Conservation (phyloP, 1,140 invertebrate genomes). For the Gryllus bimaculatus region DNA sequence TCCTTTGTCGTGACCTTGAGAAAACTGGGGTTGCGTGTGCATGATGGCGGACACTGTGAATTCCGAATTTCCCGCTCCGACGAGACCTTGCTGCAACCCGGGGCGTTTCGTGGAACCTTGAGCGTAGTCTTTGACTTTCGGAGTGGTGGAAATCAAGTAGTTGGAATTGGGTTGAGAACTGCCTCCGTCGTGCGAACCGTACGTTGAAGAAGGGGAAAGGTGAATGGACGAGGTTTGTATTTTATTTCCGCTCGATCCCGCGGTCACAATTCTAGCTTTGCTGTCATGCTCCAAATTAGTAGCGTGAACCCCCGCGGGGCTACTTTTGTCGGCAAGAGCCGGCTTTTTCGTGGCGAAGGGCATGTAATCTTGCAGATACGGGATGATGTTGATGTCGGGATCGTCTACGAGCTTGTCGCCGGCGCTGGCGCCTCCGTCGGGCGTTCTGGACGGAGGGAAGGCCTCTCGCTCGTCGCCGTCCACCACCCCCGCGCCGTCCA, state of each 20-base stretch:
- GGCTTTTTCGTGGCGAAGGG: conserved; percentile 37
- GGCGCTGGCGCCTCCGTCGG: no score
- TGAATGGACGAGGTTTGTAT: neutral
- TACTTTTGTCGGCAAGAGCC: neutral
- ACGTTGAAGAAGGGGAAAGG: neutral
- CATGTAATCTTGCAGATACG: conserved; percentile 42
- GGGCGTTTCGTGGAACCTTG: conserved; percentile 32
- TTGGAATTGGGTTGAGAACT: neutral
- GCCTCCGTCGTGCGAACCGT: neutral
- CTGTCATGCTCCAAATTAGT: neutral
- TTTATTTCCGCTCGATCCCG: neutral
- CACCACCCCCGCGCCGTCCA: neutral
- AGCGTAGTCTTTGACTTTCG: neutral
- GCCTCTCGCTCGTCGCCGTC: neutral
- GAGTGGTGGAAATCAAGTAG: neutral
- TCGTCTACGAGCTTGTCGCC: conserved; percentile 16
- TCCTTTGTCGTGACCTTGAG: conserved; percentile 7
- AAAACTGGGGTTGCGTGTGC: conserved; percentile 28
- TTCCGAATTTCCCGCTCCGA: conserved; percentile 28
- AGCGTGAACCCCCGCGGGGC: neutral
- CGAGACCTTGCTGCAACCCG: conserved; percentile 21
- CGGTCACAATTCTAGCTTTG: conserved; percentile 10
- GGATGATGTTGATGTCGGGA: conserved; percentile 35
- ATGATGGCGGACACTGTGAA: conserved; percentile 34
- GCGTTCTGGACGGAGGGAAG: neutral